Evolutionary conservation across 2,797 vertebrate species (phyloP).

Genomic region (Rhinatrema bivittatum): DNA sequence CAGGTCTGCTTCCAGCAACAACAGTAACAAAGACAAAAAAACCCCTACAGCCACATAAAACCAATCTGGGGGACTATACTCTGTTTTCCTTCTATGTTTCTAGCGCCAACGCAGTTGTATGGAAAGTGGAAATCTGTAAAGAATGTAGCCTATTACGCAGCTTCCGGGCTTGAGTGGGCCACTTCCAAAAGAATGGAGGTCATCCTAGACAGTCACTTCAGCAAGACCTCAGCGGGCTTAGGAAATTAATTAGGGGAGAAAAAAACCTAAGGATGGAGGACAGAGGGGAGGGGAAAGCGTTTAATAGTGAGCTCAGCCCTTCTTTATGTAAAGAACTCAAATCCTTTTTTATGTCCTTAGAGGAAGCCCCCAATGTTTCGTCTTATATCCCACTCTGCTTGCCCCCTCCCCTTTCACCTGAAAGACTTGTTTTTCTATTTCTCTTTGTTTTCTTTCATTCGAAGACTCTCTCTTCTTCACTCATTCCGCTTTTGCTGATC

Average conservation of each 20-base stretch:
- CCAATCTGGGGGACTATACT: background rate
- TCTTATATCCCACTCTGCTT: background rate
- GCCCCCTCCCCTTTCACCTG: background rate
- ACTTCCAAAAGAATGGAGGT: background rate
- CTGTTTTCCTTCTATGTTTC: background rate
- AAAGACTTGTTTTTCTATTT: background rate
- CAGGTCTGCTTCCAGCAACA: background rate
- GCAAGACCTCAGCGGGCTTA: slow-evolving; percentile 1
- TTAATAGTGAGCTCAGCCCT: too few relatives aligned
- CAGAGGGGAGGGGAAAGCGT: background rate
- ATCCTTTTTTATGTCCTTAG: too few relatives aligned
- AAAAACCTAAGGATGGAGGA: too few relatives aligned
- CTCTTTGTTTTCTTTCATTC: too few relatives aligned
- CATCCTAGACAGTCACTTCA: slow-evolving; percentile 12
- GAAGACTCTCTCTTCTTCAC: background rate
- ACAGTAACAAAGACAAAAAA: background rate
- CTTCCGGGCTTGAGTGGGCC: background rate
- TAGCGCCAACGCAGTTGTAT: background rate
- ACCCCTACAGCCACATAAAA: background rate
- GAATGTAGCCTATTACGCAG: background rate
- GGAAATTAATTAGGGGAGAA: slow-evolving; percentile 2
- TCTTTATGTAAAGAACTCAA: too few relatives aligned
- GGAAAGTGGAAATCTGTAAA: background rate
- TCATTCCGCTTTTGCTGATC: too few relatives aligned
- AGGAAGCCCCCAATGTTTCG: rapidly evolving